Evolutionary conservation across 2,113 vertebrate species (phyloP), one percentile per base, ranked within the genome.

Genomic region (Progne subis): DNA sequence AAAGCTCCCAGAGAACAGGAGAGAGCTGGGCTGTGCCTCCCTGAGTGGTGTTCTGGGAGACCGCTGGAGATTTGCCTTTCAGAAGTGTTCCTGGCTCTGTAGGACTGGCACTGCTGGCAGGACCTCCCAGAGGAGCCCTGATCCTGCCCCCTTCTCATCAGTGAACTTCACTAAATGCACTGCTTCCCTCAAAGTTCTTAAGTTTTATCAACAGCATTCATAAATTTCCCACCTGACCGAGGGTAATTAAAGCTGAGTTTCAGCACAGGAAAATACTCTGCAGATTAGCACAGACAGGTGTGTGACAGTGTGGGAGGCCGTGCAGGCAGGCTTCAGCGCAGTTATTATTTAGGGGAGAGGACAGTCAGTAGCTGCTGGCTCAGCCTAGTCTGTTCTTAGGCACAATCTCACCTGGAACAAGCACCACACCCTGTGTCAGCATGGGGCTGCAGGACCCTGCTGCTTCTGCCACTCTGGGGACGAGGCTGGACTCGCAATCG

Each of bases 141-240:
- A 11, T 15, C 12, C 39, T 85, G 47, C 16, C 32, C 32, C 50
- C 31, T 60, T 37, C 60, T 1, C 0, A 10, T 72, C 80, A 24
- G 6, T 13, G 31, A 77, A 18, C 15, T 43, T 20, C 3, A 75
- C 53, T 18, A 19, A 32, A 32, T 37, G 44, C 29, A 9, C 37
- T 37, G 1, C 7, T 60, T 14, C 2, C 4, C 32, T 12, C 32
- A 21, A 29, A 4, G 18, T 18, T 47, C 14, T 14, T 12, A 8
- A n/a, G 5, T 32, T 79, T 81, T 69, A 46, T 46, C 43, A 70
- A 17, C 49, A 57, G 4, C 32, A 11, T 56, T 29, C 6, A 6
- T 5, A 4, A 5, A 34, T 25, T 14, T 72, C 25, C 41, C 24
- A 11, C 13, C 31, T 41, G 79, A 12, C 6, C 2, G 1, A 3